phyloP scores from a whole-genome alignment of 1,140 invertebrate species.

The Zophobas atratus region DNA sequence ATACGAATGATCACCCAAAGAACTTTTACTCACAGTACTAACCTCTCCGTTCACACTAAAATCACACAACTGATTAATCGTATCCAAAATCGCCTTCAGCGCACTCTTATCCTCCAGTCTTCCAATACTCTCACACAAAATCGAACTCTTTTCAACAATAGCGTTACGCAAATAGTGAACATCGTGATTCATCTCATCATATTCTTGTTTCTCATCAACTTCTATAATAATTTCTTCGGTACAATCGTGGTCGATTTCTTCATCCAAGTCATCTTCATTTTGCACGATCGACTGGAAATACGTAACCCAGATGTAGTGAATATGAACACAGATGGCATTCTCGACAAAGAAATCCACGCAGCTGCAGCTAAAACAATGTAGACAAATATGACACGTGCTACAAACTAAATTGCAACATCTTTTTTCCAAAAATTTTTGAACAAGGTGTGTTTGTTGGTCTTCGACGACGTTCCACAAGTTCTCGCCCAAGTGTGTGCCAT shows the following conservation, averaged over 20 bases:
- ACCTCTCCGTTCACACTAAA: not conserved
- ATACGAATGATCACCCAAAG: constrained; percentile 10
- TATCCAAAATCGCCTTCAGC: constrained; percentile 13
- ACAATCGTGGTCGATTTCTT: not conserved
- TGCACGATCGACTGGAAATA: constrained; percentile 12
- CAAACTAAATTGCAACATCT: constrained; percentile 25
- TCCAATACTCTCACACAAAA: not conserved
- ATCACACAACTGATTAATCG: constrained; percentile 16
- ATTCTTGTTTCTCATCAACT: not conserved
- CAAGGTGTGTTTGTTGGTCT: not conserved
- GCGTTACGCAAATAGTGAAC: constrained; percentile 8
- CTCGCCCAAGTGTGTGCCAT: not conserved
- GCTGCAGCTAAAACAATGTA: constrained; percentile 17
- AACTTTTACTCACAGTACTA: not conserved
- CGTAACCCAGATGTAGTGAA: constrained; percentile 20
- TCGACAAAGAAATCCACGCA: constrained; percentile 13
- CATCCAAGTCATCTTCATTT: not conserved
- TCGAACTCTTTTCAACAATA: not conserved
- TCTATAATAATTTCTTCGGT: constrained; percentile 22
- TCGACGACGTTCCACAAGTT: constrained; percentile 11
- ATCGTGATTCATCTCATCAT: not conserved
- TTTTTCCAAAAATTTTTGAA: constrained; percentile 15
- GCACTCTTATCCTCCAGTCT: not conserved
- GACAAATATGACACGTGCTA: constrained; percentile 2
- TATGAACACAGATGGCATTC: constrained; percentile 17